These are phyloP conservation scores for Microvelia longipes DNA, from an alignment of 1,140 invertebrate species.

Conservation along the genomic window DNA sequence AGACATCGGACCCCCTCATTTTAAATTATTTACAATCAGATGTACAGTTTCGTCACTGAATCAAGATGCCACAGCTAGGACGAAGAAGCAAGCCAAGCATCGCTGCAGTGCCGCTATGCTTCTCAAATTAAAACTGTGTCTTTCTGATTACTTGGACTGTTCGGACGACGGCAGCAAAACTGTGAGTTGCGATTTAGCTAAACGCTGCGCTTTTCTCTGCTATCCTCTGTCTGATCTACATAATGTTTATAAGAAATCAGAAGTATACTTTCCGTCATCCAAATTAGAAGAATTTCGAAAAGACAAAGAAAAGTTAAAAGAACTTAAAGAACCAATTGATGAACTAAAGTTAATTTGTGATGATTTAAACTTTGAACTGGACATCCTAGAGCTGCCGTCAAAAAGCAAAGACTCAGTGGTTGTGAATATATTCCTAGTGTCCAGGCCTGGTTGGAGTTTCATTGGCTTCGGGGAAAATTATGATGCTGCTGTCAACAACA, in stretches of 20 bases:
- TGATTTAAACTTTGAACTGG: not conserved
- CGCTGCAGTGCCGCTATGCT: slow-evolving; percentile 37
- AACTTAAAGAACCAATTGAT: not conserved
- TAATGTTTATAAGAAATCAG: not conserved
- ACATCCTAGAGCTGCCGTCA: not conserved
- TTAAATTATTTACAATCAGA: slow-evolving; percentile 46
- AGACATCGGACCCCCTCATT: slow-evolving; percentile 54
- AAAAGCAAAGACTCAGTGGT: not conserved
- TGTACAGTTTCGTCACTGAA: slow-evolving; percentile 44
- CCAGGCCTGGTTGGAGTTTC: not conserved
- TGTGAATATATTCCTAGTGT: not conserved
- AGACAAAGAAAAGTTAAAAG: not conserved
- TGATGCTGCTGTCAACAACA: not conserved
- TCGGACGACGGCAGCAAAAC: not conserved
- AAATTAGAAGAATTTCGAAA: not conserved
- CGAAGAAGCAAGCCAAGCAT: slow-evolving; percentile 42
- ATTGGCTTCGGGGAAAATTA: not conserved
- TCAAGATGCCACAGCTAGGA: slow-evolving; percentile 35
- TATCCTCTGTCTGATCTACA: not conserved
- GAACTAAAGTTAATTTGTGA: not conserved
- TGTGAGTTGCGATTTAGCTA: not conserved
- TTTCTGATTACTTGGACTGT: not conserved
- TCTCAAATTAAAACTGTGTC: slow-evolving; percentile 24
- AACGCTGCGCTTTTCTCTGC: not conserved
- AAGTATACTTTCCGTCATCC: not conserved